Evolutionary conservation across 1,140 invertebrate genomes (phyloP).

Genomic region (Drosophila nebulosa): DNA sequence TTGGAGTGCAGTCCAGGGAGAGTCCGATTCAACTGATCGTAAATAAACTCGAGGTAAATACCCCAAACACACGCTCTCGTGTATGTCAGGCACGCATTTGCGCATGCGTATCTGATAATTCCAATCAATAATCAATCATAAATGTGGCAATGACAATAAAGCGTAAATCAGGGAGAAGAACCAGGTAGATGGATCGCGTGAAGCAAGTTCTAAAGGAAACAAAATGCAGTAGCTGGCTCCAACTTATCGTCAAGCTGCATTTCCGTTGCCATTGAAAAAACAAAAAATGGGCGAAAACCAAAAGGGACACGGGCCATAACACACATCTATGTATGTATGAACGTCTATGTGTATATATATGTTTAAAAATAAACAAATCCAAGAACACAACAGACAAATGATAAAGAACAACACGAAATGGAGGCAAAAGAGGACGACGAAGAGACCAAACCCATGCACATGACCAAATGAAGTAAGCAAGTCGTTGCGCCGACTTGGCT

Average conservation of each 20-base stretch:
- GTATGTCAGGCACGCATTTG: constrained; percentile 72
- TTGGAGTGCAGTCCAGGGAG: too few relatives aligned
- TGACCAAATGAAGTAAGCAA: neutral
- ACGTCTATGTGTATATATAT: too few relatives aligned
- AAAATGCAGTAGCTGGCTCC: constrained; percentile 28
- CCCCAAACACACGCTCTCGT: constrained; percentile 3
- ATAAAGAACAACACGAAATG: constrained; percentile 25
- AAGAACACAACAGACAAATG: constrained; percentile 32
- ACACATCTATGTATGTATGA: constrained; percentile 33
- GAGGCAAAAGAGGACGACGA: constrained; percentile 26
- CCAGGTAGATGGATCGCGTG: constrained; percentile 33
- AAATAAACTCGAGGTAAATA: constrained; percentile 33
- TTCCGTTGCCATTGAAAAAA: constrained; percentile 67
- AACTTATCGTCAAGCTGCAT: constrained; percentile 42
- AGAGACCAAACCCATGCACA: neutral
- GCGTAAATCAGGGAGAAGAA: constrained; percentile 64
- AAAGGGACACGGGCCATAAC: constrained; percentile 7
- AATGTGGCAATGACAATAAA: constrained; percentile 76
- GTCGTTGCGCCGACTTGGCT: too few relatives aligned
- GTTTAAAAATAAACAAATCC: constrained; percentile 77
- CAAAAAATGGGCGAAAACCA: constrained; percentile 25
- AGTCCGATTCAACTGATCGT: constrained; percentile 19
- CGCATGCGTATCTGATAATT: constrained; percentile 76
- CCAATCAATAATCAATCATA: constrained; percentile 80
- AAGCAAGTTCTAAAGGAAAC: constrained; percentile 17